A percentile compares a stretch with the other conserved stretches of the same genome.
Conservation (phyloP, 2,113 vertebrate species). For the Craseonycteris thonglongyai region DNA sequence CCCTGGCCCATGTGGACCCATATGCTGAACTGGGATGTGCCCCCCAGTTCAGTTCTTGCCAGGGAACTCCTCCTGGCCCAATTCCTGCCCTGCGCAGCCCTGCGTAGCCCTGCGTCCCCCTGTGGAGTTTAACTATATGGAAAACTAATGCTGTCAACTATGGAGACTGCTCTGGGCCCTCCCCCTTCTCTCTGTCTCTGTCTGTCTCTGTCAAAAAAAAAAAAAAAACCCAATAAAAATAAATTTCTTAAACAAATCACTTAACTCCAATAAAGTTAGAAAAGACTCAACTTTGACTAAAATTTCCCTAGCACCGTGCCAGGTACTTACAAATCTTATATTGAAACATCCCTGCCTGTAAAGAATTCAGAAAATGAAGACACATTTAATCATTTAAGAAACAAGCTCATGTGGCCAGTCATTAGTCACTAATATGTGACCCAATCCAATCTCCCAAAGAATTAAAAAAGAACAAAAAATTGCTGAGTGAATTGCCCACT, state of each 20-base stretch:
- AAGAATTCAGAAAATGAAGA: background rate
- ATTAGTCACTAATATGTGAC: background rate
- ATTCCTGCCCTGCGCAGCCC: too few species aligned
- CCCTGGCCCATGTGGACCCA: too few species aligned
- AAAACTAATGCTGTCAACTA: too few species aligned
- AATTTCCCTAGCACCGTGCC: background rate
- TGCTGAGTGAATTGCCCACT: background rate
- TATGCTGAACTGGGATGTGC: too few species aligned
- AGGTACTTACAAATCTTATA: background rate
- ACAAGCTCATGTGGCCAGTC: background rate
- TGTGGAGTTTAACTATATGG: too few species aligned
- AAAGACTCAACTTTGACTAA: background rate
- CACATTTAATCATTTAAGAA: background rate
- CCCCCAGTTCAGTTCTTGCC: too few species aligned
- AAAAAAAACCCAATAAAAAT: too few species aligned
- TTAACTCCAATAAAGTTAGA: background rate
- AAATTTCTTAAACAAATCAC: background rate
- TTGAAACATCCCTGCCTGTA: background rate
- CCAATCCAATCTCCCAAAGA: background rate
- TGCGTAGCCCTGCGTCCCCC: too few species aligned
- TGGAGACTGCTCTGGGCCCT: too few species aligned
- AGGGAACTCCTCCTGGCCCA: too few species aligned
- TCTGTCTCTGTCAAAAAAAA: too few species aligned
- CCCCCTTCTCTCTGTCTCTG: too few species aligned
- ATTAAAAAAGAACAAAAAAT: background rate